These are phyloP conservation scores for Drosophila prolongata DNA, from an alignment of 2,888 invertebrate species.

Conservation along the genomic window DNA sequence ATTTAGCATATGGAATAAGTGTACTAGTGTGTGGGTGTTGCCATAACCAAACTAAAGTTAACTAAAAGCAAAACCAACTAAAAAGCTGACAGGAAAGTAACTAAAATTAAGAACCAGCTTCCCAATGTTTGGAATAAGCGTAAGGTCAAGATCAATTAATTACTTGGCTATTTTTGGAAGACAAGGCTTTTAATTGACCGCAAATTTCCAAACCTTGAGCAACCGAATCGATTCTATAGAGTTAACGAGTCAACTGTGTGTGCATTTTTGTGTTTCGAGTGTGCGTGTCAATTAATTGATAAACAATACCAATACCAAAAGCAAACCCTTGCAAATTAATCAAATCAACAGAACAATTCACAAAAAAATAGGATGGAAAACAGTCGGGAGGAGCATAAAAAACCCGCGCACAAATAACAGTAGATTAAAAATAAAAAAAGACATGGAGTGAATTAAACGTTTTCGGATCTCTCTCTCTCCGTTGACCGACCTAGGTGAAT, in stretches of 20 bases:
- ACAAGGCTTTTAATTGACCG: neutral
- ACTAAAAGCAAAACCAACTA: constrained; percentile 25
- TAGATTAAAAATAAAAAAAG: constrained; percentile 13
- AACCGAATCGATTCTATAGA: constrained; percentile 18
- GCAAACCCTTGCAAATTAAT: constrained; percentile 73
- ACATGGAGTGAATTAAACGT: constrained; percentile 18
- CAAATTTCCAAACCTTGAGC: constrained; percentile 13
- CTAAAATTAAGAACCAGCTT: constrained; percentile 1
- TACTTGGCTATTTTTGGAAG: neutral
- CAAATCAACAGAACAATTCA: constrained; percentile 53
- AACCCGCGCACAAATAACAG: constrained; percentile 21
- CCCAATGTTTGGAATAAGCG: neutral
- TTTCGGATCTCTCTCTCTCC: constrained; percentile 8
- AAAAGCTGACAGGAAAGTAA: neutral
- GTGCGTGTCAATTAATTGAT: constrained; percentile 35
- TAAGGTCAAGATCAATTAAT: neutral
- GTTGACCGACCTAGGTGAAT: constrained; percentile 92
- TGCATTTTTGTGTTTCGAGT: constrained; percentile 22
- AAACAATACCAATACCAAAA: constrained; percentile 55
- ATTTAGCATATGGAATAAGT: constrained; percentile 1
- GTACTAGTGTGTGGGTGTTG: constrained; percentile 9
- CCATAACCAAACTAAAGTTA: constrained; percentile 36
- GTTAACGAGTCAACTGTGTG: constrained; percentile 43
- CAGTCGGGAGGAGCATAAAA: constrained; percentile 23
- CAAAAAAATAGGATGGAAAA: constrained; percentile 25